These are phyloP conservation scores for Cetoscarus ocellatus DNA, from an alignment of 2,797 vertebrate genomes.

Conservation along the genomic window DNA sequence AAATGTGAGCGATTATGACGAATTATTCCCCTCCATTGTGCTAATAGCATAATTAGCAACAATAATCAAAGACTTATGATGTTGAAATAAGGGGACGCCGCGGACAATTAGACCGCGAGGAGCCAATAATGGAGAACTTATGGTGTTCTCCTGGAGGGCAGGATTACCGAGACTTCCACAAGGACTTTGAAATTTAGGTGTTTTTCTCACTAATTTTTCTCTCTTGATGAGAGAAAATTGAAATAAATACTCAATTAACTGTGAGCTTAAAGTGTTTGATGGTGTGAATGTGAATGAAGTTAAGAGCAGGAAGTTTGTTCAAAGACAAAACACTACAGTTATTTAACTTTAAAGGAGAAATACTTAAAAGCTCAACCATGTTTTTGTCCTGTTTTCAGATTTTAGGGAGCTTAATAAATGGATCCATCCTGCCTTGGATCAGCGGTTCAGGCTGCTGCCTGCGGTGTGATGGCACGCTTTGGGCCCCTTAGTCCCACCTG, in stretches of 20 bases:
- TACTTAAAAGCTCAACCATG: too few relatives aligned
- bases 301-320: neutral
- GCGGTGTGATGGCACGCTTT: too few relatives aligned
- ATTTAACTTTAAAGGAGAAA: too few relatives aligned
- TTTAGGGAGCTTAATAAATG: too few relatives aligned
- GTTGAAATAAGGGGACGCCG: conserved; percentile 71
- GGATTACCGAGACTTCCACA: conserved; percentile 28
- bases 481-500: too few relatives aligned
- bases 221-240: conserved; percentile 56
- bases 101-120: conserved; percentile 65
- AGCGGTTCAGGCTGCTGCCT: too few relatives aligned
- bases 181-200: conserved; percentile 38
- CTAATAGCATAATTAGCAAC: conserved; percentile 78
- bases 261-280: neutral
- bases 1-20: conserved; percentile 73
- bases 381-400: too few relatives aligned
- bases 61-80: conserved; percentile 78
- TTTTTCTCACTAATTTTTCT: conserved; percentile 42
- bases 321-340: neutral
- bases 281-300: conserved; percentile 22
- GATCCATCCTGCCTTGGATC: too few relatives aligned
- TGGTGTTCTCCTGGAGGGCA: conserved; percentile 54
- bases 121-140: conserved; percentile 65
- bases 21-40: conserved; percentile 69
- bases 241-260: conserved; percentile 56